phyloP scores from a whole-genome alignment of 2,797 vertebrate genomes.

The Glossophaga mutica region DNA sequence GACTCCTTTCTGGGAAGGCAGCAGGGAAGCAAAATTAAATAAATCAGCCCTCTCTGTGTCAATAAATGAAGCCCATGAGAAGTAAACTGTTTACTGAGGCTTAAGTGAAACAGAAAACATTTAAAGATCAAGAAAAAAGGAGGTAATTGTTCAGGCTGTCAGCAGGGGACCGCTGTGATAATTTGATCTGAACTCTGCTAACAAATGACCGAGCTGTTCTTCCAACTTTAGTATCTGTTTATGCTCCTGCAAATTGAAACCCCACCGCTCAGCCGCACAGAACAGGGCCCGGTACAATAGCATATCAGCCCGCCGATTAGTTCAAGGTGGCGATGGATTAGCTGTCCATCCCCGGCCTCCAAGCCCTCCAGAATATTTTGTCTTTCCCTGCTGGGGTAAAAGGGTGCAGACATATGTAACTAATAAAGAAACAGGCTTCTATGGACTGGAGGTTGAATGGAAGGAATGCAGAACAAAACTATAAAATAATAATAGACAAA shows the following conservation, averaged over 20 bases:
- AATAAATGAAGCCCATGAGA: constrained; percentile 81
- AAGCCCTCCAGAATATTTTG: constrained; percentile 93
- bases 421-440: constrained; percentile 97
- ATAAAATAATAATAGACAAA: constrained; percentile 98
- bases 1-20: constrained; percentile 65
- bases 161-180: constrained; percentile 94
- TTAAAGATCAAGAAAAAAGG: constrained; percentile 85
- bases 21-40: constrained; percentile 72
- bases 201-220: constrained; percentile 97
- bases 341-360: constrained; percentile 88
- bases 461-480: constrained; percentile 99
- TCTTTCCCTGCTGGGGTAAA: constrained; percentile 96
- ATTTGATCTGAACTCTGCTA: constrained; percentile 97
- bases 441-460: constrained; percentile 91
- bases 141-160: constrained; percentile 91
- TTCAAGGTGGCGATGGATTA: constrained; percentile 99
- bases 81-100: constrained; percentile 81
- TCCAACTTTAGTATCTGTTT: constrained; percentile 99
- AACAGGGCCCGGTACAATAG: constrained; percentile 86
- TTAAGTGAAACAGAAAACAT: constrained; percentile 86
- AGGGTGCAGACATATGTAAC: constrained; percentile 98
- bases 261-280: constrained; percentile 90
- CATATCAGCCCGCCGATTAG: constrained; percentile 93
- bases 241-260: constrained; percentile 99
- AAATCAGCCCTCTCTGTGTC: constrained; percentile 77